A percentile compares a stretch with the other conserved stretches of the same genome.
Conservation (phyloP, 2,888 invertebrate species). For the Tribolium freemani region DNA sequence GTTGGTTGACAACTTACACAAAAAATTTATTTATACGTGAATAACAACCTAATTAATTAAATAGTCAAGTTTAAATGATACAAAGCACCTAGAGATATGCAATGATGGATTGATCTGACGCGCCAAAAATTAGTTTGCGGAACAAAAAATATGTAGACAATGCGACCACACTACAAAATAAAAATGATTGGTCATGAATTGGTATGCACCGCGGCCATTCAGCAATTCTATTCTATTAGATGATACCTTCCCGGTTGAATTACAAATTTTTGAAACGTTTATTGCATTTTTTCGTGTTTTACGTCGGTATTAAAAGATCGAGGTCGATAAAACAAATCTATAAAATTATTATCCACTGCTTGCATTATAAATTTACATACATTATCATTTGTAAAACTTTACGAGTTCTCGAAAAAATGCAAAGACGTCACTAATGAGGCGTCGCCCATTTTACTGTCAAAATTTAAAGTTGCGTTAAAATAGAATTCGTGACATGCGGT, state of each 20-base stretch:
- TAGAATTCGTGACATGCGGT: too few species aligned
- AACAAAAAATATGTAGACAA: too few species aligned
- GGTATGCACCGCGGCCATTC: background rate
- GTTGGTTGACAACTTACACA: background rate
- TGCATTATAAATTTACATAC: background rate
- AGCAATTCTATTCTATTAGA: background rate
- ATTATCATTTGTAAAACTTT: background rate
- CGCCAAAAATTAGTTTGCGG: too few species aligned
- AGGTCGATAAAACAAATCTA: background rate
- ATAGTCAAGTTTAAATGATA: too few species aligned
- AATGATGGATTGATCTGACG: too few species aligned
- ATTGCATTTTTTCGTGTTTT: background rate
- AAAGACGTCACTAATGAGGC: background rate
- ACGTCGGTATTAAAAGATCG: background rate
- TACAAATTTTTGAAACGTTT: background rate
- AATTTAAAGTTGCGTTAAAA: background rate
- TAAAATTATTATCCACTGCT: background rate
- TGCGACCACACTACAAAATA: too few species aligned
- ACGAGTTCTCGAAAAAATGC: background rate
- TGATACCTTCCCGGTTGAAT: background rate
- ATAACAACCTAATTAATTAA: too few species aligned
- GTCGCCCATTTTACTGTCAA: background rate
- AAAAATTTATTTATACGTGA: background rate
- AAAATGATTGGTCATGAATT: background rate
- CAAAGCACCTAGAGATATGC: too few species aligned